Conservation (phyloP, 2,888 invertebrate genomes). For the Thereva unica region DNA sequence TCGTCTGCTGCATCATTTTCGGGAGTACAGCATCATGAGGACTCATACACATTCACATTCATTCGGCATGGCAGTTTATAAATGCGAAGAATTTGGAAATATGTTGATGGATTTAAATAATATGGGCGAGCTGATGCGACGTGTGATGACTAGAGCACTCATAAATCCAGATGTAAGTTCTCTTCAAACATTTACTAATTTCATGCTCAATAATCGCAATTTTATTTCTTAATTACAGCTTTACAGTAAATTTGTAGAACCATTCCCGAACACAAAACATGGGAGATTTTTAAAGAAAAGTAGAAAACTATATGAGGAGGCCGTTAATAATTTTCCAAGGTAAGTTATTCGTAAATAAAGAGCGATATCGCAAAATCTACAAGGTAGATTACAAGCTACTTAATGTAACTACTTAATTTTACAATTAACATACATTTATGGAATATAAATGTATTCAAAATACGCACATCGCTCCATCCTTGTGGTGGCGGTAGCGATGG, state of each 20-base stretch:
- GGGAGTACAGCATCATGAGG: slow-evolving; percentile 66
- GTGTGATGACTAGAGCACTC: slow-evolving; percentile 88
- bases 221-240: slow-evolving; percentile 60
- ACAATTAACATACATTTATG: too few relatives aligned
- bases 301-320: slow-evolving; percentile 76
- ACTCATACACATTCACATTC: slow-evolving; percentile 59
- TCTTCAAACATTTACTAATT: not conserved
- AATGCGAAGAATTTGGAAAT: slow-evolving; percentile 84
- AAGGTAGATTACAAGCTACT: too few relatives aligned
- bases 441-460: too few relatives aligned
- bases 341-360: slow-evolving; percentile 42
- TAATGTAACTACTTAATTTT: too few relatives aligned
- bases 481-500: too few relatives aligned
- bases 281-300: slow-evolving; percentile 74
- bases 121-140: slow-evolving; percentile 95
- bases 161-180: slow-evolving; percentile 77
- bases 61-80: slow-evolving; percentile 74
- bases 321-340: slow-evolving; percentile 78
- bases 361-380: too few relatives aligned
- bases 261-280: slow-evolving; percentile 71
- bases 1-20: slow-evolving; percentile 85
- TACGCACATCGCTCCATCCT: too few relatives aligned
- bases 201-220: slow-evolving; percentile 1
- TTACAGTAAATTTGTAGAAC: slow-evolving; percentile 71
- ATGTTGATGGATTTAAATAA: slow-evolving; percentile 93